Percentiles rank a stretch among this genome's conserved stretches.
phyloP scores from a whole-genome alignment of 1,140 invertebrate species.

The Frieseomelitta varia region DNA sequence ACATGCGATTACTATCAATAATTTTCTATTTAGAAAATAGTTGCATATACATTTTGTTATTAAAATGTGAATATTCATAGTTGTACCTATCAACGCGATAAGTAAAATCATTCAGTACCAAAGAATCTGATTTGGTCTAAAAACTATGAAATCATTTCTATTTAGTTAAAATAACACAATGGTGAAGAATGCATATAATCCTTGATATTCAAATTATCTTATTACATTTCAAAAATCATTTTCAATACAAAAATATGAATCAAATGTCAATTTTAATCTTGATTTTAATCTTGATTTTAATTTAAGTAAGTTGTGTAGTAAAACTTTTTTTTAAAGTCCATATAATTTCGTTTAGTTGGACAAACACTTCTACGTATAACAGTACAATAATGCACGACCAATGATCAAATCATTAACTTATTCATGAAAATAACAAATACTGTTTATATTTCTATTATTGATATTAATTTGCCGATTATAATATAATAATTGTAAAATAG shows the following conservation, averaged over 20 bases:
- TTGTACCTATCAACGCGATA: slow-evolving; percentile 29
- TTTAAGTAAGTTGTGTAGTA: neutral
- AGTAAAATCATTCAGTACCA: slow-evolving; percentile 33
- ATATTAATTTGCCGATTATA: neutral
- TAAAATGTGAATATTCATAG: slow-evolving; percentile 37
- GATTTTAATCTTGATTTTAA: slow-evolving; percentile 8
- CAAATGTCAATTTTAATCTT: neutral
- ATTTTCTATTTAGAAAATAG: slow-evolving; percentile 33
- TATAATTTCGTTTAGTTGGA: neutral
- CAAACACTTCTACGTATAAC: neutral
- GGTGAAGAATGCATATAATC: neutral
- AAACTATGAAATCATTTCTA: slow-evolving; percentile 20
- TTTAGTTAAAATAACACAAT: neutral
- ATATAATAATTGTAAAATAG: neutral
- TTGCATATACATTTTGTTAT: slow-evolving; percentile 33
- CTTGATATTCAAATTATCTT: slow-evolving; percentile 11
- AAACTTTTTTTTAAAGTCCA: neutral
- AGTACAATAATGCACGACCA: slow-evolving; percentile 26
- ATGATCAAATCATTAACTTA: slow-evolving; percentile 27
- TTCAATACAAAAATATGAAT: neutral
- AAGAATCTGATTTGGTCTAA: slow-evolving; percentile 38
- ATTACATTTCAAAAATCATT: neutral
- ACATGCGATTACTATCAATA: slow-evolving; percentile 33
- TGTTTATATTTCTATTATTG: neutral
- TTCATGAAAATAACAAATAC: slow-evolving; percentile 24